A percentile compares a stretch with the other conserved stretches of the same genome.
These are phyloP conservation scores for Epizoanthus ramosus DNA, from an alignment of 92 coral and sea anemone genomes.

Conservation along the genomic window DNA sequence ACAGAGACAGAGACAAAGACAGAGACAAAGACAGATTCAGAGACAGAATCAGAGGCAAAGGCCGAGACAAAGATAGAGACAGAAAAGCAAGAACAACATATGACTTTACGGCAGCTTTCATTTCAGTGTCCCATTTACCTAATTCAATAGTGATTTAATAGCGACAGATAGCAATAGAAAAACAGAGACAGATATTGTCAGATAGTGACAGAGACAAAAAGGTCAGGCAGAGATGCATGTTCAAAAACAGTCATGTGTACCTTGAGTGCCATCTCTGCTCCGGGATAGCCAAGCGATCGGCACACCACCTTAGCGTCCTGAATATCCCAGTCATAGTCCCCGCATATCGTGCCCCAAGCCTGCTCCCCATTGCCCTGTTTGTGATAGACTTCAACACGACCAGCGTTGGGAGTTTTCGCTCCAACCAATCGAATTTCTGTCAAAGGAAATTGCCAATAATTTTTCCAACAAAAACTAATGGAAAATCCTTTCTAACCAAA, in stretches of 20 bases:
- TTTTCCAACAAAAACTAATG: no score
- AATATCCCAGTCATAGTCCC: slow-evolving; percentile 25
- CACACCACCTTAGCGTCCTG: slow-evolving; percentile 27
- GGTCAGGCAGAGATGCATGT: background rate
- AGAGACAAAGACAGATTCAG: no score
- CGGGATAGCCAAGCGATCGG: slow-evolving; percentile 20
- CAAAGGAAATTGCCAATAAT: background rate
- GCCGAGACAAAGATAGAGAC: no score
- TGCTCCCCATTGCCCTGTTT: background rate
- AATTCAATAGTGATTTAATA: background rate
- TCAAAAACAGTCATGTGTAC: background rate
- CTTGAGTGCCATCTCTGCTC: slow-evolving; percentile 36
- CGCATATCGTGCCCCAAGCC: slow-evolving; percentile 29
- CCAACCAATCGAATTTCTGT: slow-evolving; percentile 10
- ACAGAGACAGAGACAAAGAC: no score
- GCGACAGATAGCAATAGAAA: background rate
- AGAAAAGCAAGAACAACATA: no score
- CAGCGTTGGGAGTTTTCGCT: background rate
- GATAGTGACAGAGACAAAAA: background rate
- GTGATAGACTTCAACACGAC: slow-evolving; percentile 30
- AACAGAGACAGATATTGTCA: background rate
- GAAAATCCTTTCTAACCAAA: no score
- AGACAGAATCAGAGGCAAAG: no score
- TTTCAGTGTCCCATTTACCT: no score
- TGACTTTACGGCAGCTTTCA: no score